These are phyloP conservation scores for Podarcis muralis DNA, from an alignment of 2,113 vertebrate species.

Conservation along the genomic window DNA sequence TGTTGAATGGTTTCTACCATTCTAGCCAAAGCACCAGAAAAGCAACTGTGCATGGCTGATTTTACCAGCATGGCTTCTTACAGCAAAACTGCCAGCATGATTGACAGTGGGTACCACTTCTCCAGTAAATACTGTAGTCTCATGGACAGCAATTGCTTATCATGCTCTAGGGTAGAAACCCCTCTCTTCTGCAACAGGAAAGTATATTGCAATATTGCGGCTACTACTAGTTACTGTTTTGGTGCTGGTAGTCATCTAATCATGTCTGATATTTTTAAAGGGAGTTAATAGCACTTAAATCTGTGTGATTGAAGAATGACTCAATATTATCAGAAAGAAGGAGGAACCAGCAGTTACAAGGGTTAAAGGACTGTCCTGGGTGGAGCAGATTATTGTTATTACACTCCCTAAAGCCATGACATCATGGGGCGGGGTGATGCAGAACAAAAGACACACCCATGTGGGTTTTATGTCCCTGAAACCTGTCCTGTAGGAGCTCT, in stretches of 20 bases:
- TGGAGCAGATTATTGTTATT: constrained; percentile 1
- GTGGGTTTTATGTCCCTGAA: constrained; percentile 36
- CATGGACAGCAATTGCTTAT: not conserved
- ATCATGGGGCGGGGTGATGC: not conserved
- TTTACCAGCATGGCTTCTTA: not conserved
- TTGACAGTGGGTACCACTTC: no score
- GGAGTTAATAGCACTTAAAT: not conserved
- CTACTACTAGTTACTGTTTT: not conserved
- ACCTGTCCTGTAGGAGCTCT: not conserved
- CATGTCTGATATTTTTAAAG: not conserved
- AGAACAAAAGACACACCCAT: constrained; percentile 36
- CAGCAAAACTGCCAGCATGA: not conserved
- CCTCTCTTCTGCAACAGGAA: not conserved
- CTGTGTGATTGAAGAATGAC: not conserved
- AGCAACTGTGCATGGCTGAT: not conserved
- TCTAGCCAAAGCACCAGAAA: not conserved
- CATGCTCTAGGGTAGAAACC: not conserved
- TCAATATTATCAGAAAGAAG: not conserved
- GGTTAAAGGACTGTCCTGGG: not conserved
- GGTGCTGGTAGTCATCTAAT: not conserved
- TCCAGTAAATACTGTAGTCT: not conserved
- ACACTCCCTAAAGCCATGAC: not conserved
- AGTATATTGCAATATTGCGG: no score
- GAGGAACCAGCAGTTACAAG: not conserved
- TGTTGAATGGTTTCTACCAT: not conserved